phyloP scores from a whole-genome alignment of 2,888 invertebrate genomes.

The Drosophila prostipennis region DNA sequence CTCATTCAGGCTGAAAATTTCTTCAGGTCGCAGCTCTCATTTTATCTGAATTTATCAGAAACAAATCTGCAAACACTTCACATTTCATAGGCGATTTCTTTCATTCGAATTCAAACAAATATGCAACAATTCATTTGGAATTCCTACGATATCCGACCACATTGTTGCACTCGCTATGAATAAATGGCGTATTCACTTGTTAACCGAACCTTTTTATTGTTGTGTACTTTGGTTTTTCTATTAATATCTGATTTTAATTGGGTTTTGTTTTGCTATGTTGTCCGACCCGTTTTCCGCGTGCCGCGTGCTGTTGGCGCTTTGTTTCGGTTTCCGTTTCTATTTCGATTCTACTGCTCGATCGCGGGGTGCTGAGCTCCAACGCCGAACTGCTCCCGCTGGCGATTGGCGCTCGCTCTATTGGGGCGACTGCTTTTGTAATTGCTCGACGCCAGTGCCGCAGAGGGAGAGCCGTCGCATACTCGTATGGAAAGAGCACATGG shows the following conservation, averaged over 20 bases:
- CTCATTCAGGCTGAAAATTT: not conserved
- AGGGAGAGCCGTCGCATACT: constrained; percentile 11
- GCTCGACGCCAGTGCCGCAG: not conserved
- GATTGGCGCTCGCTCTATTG: constrained; percentile 21
- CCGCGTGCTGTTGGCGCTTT: constrained; percentile 24
- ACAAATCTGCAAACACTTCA: constrained; percentile 12
- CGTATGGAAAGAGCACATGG: not conserved
- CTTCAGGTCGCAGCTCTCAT: not conserved
- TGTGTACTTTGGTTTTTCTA: constrained; percentile 43
- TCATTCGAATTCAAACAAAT: not conserved
- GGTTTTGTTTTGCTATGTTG: constrained; percentile 47
- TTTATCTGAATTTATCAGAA: not conserved
- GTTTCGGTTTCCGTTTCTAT: constrained; percentile 15
- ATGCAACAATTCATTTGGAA: constrained; percentile 8
- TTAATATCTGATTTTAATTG: constrained; percentile 60
- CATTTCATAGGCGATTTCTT: not conserved
- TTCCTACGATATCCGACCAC: constrained; percentile 4
- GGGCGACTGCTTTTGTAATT: constrained; percentile 30
- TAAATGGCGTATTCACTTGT: constrained; percentile 11
- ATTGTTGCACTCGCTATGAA: constrained; percentile 19
- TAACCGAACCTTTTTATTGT: constrained; percentile 24
- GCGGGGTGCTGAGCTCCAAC: constrained; percentile 5
- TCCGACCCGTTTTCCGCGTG: constrained; percentile 21
- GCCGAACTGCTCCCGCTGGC: constrained; percentile 21
- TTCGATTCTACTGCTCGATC: constrained; percentile 12